Evolutionary conservation across 2,797 vertebrate species (phyloP).

Genomic region (Periophthalmus magnuspinnatus): DNA sequence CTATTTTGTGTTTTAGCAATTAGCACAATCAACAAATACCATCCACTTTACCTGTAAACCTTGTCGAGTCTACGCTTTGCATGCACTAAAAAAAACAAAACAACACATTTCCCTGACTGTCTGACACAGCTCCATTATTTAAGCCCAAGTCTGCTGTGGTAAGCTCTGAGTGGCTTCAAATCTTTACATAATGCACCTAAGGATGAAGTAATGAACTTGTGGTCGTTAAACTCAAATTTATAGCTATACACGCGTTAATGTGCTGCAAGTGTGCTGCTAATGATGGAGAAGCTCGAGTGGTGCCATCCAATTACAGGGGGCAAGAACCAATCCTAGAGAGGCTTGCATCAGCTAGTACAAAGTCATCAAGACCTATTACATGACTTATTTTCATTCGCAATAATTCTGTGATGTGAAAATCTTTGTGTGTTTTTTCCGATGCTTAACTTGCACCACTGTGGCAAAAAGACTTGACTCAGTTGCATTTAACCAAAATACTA

Average conservation of each 20-base stretch:
- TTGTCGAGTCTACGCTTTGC: neutral
- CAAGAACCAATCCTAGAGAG: constrained; percentile 37
- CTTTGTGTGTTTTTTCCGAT: constrained; percentile 44
- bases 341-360: neutral
- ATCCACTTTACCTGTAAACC: neutral
- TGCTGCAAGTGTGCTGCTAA: constrained; percentile 29
- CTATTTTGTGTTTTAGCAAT: neutral
- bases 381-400: constrained; percentile 51
- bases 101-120: neutral
- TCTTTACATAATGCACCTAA: constrained; percentile 11
- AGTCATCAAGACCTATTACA: constrained; percentile 6
- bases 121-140: neutral
- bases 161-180: neutral
- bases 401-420: constrained; percentile 58
- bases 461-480: constrained; percentile 69
- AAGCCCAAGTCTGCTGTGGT: neutral
- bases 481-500: constrained; percentile 65
- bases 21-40: neutral
- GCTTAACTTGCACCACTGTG: constrained; percentile 59
- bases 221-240: constrained; percentile 38
- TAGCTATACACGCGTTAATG: constrained; percentile 43
- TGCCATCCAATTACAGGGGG: constrained; percentile 47
- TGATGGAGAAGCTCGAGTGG: constrained; percentile 43
- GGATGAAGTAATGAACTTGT: constrained; percentile 27
- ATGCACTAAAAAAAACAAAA: neutral